phyloP scores from a whole-genome alignment of 2,888 invertebrate genomes.

The Thecophora atra region DNA sequence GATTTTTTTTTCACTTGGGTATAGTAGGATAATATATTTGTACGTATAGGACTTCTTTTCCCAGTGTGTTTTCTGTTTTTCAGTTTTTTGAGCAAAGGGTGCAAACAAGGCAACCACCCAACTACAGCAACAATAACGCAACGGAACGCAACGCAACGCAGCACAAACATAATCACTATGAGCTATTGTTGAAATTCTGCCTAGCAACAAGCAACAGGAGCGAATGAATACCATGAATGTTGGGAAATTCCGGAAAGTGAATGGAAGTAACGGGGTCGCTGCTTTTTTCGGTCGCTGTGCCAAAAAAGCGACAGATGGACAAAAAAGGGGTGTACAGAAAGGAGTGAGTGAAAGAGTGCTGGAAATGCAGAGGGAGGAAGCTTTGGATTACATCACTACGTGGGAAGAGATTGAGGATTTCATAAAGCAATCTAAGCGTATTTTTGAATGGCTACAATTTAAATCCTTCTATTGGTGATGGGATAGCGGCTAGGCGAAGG shows the following conservation, averaged over 20 bases:
- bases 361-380: not conserved
- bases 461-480: too few relatives aligned
- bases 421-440: too few relatives aligned
- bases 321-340: too few relatives aligned
- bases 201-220: conserved; percentile 8
- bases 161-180: not conserved
- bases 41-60: too few relatives aligned
- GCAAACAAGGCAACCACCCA: not conserved
- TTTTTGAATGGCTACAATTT: too few relatives aligned
- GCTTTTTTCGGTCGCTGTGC: not conserved
- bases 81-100: too few relatives aligned
- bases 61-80: too few relatives aligned
- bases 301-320: not conserved
- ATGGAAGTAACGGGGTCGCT: not conserved
- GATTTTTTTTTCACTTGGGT: not conserved
- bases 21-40: too few relatives aligned
- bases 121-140: not conserved
- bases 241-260: not conserved
- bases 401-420: too few relatives aligned
- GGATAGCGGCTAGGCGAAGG: too few relatives aligned
- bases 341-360: not conserved
- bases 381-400: too few relatives aligned
- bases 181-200: not conserved
- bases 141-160: not conserved
- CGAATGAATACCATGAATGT: conserved; percentile 4